Evolutionary conservation across 2,888 invertebrate genomes (phyloP).

Genomic region (Leptarthrus brevirostris): DNA sequence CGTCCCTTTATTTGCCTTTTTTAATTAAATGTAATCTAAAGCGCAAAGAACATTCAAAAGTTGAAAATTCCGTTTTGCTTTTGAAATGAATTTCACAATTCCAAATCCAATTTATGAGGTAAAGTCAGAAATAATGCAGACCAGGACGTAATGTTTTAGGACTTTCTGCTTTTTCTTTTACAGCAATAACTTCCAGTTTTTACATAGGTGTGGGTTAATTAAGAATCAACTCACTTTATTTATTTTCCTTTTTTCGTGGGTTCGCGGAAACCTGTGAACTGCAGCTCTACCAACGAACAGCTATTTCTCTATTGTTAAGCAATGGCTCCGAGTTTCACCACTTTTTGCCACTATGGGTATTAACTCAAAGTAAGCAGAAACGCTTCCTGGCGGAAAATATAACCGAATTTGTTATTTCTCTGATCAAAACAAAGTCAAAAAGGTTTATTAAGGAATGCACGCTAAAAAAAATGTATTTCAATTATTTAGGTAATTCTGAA

Average conservation of each 20-base stretch:
- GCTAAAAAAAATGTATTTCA: too few species aligned
- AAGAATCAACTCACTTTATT: constrained; percentile 19
- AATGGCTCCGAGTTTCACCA: neutral
- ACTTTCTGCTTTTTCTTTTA: neutral
- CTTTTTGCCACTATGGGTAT: neutral
- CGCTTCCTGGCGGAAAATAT: neutral
- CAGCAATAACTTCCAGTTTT: constrained; percentile 13
- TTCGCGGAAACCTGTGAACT: too few species aligned
- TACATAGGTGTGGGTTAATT: constrained; percentile 30
- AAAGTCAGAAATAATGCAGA: constrained; percentile 15
- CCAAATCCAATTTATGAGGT: constrained; percentile 24
- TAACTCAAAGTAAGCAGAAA: neutral
- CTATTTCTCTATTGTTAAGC: neutral
- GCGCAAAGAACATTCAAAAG: constrained; percentile 33
- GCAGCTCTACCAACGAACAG: neutral
- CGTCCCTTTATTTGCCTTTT: neutral
- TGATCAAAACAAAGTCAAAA: neutral
- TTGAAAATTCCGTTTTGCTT: constrained; percentile 12
- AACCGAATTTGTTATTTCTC: neutral
- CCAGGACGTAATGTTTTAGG: constrained; percentile 1
- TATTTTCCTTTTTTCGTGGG: neutral
- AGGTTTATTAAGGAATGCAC: too few species aligned
- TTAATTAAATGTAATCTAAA: constrained; percentile 34
- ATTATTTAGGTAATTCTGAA: too few species aligned
- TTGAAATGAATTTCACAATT: constrained; percentile 24